A percentile compares a stretch with the other conserved stretches of the same genome.
These are phyloP conservation scores for Daphoenositta chrysoptera DNA, from an alignment of 2,113 vertebrate genomes.

Conservation along the genomic window DNA sequence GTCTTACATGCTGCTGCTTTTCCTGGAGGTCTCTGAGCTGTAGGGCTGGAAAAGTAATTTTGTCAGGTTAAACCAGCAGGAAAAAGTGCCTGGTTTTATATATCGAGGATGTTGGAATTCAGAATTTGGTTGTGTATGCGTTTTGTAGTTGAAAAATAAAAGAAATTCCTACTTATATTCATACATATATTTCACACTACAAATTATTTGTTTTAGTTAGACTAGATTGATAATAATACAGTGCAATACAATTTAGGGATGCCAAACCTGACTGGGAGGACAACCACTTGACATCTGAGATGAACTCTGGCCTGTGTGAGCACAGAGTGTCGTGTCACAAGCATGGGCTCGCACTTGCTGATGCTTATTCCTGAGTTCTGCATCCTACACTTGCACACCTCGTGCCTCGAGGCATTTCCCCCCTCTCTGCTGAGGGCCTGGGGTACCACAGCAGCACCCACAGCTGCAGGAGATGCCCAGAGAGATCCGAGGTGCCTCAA, in stretches of 20 bases:
- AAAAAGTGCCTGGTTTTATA: neutral
- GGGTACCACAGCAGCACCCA: neutral
- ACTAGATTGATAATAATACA: neutral
- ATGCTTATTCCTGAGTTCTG: fast-evolving
- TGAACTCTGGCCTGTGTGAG: neutral
- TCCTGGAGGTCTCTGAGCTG: neutral
- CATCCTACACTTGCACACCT: fast-evolving
- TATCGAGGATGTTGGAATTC: neutral
- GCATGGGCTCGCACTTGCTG: neutral
- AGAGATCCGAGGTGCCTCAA: neutral
- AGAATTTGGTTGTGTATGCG: neutral
- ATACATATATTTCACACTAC: neutral
- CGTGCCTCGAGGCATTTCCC: neutral
- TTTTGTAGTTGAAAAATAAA: neutral
- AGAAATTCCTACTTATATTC: neutral
- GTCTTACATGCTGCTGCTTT: neutral
- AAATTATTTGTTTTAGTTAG: neutral
- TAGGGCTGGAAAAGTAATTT: neutral
- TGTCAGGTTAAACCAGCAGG: neutral
- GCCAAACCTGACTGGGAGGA: neutral
- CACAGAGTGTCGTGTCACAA: fast-evolving
- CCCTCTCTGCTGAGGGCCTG: neutral
- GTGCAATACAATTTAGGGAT: neutral
- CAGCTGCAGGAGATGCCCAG: neutral
- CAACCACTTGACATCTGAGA: neutral